Percentiles rank a stretch among this genome's conserved stretches.
phyloP scores from a whole-genome alignment of 2,888 invertebrate genomes.

The Linnaemya vulpina region DNA sequence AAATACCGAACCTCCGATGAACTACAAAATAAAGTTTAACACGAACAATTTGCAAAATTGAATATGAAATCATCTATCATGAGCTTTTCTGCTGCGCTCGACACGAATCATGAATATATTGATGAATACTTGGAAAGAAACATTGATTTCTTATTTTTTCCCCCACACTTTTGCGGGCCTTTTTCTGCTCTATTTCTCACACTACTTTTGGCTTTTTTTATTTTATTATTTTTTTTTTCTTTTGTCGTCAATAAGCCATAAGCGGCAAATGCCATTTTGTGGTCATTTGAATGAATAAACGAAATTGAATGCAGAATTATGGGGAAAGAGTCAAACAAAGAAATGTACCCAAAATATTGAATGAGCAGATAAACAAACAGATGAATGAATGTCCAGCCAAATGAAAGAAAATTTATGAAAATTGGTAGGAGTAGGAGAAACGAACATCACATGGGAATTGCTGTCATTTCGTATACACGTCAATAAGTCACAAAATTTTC shows the following conservation, averaged over 20 bases:
- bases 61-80: slow-evolving; percentile 78
- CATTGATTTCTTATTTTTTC: slow-evolving; percentile 45
- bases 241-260: slow-evolving; percentile 47
- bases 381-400: slow-evolving; percentile 54
- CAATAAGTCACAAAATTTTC: slow-evolving; percentile 74
- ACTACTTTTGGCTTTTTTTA: no score
- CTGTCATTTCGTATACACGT: slow-evolving; percentile 76
- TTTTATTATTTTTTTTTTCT: slow-evolving; percentile 22
- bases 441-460: slow-evolving; percentile 77
- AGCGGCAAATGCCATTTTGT: slow-evolving; percentile 81
- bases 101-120: slow-evolving; percentile 22
- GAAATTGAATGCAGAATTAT: slow-evolving; percentile 79
- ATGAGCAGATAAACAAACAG: slow-evolving; percentile 59
- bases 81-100: slow-evolving; percentile 73
- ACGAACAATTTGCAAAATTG: slow-evolving; percentile 78
- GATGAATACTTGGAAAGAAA: slow-evolving; percentile 26
- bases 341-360: slow-evolving; percentile 13
- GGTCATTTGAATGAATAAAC: slow-evolving; percentile 82
- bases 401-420: slow-evolving; percentile 12
- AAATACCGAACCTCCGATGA: no score
- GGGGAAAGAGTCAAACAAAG: slow-evolving; percentile 45
- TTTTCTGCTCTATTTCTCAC: no score
- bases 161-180: slow-evolving; percentile 13
- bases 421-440: slow-evolving; percentile 43
- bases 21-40: slow-evolving; percentile 38